phyloP scores from a whole-genome alignment of 2,113 vertebrate genomes.

The Salvator merianae region DNA sequence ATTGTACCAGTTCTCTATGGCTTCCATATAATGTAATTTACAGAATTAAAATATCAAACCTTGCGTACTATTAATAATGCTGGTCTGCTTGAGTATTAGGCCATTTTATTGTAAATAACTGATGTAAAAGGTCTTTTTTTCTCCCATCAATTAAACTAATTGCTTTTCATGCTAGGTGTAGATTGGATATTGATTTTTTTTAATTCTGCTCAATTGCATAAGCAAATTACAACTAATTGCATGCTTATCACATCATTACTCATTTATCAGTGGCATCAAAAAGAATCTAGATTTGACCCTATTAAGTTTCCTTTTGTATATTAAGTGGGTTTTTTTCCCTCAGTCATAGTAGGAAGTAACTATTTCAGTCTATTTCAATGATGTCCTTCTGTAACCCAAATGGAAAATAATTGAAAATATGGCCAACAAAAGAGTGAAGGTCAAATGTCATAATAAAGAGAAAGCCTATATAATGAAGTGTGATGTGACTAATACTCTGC shows the following conservation, averaged over 20 bases:
- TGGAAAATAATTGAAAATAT: not conserved
- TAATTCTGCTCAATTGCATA: slow-evolving; percentile 74
- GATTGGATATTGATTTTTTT: slow-evolving; percentile 76
- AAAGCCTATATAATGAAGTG: not conserved
- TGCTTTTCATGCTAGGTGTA: slow-evolving; percentile 73
- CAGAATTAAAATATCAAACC: slow-evolving; percentile 62
- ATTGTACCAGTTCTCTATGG: too few relatives aligned
- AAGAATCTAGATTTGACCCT: slow-evolving; percentile 45
- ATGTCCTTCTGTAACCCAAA: slow-evolving; percentile 21
- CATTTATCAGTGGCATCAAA: slow-evolving; percentile 63
- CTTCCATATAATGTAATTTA: slow-evolving; percentile 53
- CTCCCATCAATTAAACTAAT: slow-evolving; percentile 78
- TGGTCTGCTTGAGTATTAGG: slow-evolving; percentile 72
- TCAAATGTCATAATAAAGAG: not conserved
- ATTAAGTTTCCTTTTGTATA: slow-evolving; percentile 62
- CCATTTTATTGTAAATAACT: slow-evolving; percentile 75
- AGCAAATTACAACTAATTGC: slow-evolving; percentile 79
- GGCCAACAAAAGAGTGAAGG: not conserved
- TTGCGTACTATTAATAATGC: slow-evolving; percentile 70
- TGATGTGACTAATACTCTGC: not conserved
- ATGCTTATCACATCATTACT: slow-evolving; percentile 71
- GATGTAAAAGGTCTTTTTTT: slow-evolving; percentile 50
- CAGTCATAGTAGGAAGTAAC: slow-evolving; percentile 48
- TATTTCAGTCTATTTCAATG: slow-evolving; percentile 48
- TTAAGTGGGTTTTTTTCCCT: slow-evolving; percentile 51